phyloP scores from a whole-genome alignment of 1,140 invertebrate species.

The Tyrophagus putrescentiae region DNA sequence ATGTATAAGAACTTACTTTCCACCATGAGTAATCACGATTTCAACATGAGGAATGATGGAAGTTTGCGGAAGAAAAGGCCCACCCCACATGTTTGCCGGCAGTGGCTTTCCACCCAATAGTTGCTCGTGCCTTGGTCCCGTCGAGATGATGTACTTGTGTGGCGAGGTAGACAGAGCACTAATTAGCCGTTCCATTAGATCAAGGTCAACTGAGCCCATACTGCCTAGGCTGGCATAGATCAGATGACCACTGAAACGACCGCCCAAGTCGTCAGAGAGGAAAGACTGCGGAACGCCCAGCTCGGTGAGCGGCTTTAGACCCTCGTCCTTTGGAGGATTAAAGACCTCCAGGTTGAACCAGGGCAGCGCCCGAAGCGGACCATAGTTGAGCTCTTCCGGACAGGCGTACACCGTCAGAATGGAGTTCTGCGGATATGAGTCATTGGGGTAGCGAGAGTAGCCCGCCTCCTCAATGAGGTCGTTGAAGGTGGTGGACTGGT shows the following conservation, averaged over 20 bases:
- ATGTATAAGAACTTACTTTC: too few species aligned
- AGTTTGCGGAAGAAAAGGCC: too few species aligned
- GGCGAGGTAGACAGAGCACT: not conserved
- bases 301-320: not conserved
- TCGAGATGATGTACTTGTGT: slow-evolving; percentile 16
- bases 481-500: not conserved
- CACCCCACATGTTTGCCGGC: too few species aligned
- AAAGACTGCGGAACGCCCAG: not conserved
- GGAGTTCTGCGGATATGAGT: not conserved
- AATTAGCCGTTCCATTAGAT: slow-evolving; percentile 9
- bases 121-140: not conserved
- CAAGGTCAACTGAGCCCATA: slow-evolving; percentile 26
- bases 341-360: not conserved
- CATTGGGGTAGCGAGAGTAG: not conserved
- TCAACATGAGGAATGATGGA: too few species aligned
- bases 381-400: not conserved
- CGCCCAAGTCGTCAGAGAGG: not conserved
- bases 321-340: not conserved
- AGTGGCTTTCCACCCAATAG: not conserved
- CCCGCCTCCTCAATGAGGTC: not conserved
- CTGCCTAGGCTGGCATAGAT: slow-evolving; percentile 20
- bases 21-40: too few species aligned
- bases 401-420: not conserved
- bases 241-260: not conserved
- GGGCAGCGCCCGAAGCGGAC: not conserved